These are phyloP conservation scores for Melipona bicolor DNA, from an alignment of 2,888 invertebrate species.

Conservation along the genomic window DNA sequence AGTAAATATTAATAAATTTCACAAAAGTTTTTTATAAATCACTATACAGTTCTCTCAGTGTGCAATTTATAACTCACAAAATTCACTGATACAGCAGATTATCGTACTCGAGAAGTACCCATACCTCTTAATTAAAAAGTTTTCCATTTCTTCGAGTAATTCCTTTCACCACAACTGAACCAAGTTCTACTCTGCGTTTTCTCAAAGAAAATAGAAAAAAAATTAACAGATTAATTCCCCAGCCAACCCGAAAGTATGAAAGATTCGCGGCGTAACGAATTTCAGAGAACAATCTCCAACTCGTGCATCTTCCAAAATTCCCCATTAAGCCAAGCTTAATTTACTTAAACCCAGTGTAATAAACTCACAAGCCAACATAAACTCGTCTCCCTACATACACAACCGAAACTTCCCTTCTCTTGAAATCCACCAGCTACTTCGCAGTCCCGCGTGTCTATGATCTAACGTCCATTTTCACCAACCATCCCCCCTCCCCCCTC, in stretches of 20 bases:
- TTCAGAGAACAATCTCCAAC: background rate
- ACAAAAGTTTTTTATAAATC: no score
- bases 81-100: background rate
- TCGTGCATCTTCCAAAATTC: background rate
- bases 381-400: background rate
- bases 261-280: background rate
- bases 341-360: no score
- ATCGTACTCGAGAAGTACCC: background rate
- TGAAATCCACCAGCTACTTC: background rate
- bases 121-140: background rate
- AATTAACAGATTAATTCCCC: no score
- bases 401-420: background rate
- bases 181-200: background rate
- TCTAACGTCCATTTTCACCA: background rate
- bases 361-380: background rate
- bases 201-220: no score
- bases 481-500: background rate
- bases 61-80: background rate
- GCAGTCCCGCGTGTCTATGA: background rate
- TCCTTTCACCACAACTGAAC: background rate
- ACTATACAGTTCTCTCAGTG: no score
- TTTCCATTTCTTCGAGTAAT: background rate
- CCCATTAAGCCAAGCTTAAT: background rate
- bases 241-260: background rate
- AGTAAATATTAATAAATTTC: no score